Evolutionary conservation across 2,797 vertebrate genomes (phyloP).

Genomic region (Champsocephalus gunnari): DNA sequence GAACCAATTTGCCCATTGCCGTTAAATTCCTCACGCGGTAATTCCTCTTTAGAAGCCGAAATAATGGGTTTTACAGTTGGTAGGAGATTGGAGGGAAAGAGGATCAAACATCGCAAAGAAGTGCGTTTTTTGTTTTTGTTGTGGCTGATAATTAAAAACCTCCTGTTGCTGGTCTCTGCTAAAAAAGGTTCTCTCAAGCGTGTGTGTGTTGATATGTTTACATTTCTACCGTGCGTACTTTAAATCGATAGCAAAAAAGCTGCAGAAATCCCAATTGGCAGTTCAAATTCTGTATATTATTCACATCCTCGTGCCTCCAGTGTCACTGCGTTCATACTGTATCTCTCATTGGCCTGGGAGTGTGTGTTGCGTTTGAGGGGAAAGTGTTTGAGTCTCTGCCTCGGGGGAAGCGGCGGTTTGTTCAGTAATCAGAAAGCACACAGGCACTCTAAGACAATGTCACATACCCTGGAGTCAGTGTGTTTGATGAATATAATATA

Average conservation of each 20-base stretch:
- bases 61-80: conserved; percentile 84
- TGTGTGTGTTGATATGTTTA: background rate
- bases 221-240: background rate
- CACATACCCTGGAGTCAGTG: conserved; percentile 14
- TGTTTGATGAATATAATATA: conserved; percentile 31
- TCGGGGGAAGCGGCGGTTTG: conserved; percentile 26
- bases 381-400: conserved; percentile 18
- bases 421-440: conserved; percentile 43
- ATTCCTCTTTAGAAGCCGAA: conserved; percentile 71
- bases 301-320: conserved; percentile 11
- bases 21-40: conserved; percentile 68
- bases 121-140: conserved; percentile 11
- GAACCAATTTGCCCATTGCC: conserved; percentile 63
- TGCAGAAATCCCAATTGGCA: background rate
- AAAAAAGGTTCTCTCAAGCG: background rate
- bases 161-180: conserved; percentile 49
- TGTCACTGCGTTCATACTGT: background rate
- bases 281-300: background rate
- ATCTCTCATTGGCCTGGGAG: conserved; percentile 17
- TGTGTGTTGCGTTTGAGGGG: conserved; percentile 11
- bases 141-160: conserved; percentile 52
- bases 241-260: background rate
- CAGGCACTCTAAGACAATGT: conserved; percentile 21
- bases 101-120: conserved; percentile 58
- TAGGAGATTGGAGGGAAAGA: conserved; percentile 60